Conservation (phyloP, 2,888 invertebrate species). For the Strigamia maritima region DNA sequence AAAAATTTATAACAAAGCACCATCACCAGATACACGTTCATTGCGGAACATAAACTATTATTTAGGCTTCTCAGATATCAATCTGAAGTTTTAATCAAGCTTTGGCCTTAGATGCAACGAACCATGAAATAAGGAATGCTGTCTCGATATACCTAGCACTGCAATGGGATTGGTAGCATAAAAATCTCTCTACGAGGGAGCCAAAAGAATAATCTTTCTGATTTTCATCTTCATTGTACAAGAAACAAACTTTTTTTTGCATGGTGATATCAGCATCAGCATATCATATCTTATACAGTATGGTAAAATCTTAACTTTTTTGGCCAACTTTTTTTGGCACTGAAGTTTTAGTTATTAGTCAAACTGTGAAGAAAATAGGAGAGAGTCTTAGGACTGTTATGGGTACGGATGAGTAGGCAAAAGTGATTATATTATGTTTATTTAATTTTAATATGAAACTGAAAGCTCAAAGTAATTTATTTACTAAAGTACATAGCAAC, state of each 20-base stretch:
- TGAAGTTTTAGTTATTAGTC: background rate
- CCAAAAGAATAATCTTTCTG: background rate
- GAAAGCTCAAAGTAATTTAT: too few species aligned
- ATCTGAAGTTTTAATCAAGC: conserved; percentile 23
- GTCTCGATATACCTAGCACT: background rate
- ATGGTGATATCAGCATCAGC: background rate
- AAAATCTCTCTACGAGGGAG: background rate
- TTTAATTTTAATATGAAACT: background rate
- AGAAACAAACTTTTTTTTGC: background rate
- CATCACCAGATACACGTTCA: too few species aligned
- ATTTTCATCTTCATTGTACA: background rate
- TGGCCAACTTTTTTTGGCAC: background rate
- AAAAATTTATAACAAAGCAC: too few species aligned
- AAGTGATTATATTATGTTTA: background rate
- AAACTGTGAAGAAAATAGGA: background rate
- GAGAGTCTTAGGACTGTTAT: too few species aligned
- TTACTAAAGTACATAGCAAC: background rate
- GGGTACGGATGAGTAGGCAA: too few species aligned
- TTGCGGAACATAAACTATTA: too few species aligned
- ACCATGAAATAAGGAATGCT: background rate
- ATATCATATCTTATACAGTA: background rate
- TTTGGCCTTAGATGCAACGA: background rate
- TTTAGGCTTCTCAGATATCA: too few species aligned
- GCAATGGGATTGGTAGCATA: background rate
- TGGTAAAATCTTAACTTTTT: background rate